Evolutionary conservation across 1,140 invertebrate genomes (phyloP).

Genomic region (Pseudoatta argentina): DNA sequence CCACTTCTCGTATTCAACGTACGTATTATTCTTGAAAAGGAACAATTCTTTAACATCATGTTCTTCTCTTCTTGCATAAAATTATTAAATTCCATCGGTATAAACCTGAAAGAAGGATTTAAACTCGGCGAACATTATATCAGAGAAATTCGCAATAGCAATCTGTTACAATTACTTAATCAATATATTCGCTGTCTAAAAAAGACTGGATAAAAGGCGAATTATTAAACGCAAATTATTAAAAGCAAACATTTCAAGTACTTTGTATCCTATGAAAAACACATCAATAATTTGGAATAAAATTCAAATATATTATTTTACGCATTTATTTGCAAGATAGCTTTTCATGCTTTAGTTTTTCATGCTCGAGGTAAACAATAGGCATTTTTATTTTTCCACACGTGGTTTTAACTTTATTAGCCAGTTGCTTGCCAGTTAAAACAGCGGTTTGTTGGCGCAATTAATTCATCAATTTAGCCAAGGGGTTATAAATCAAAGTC

Average conservation of each 20-base stretch:
- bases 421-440: background rate
- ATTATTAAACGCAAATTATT: background rate
- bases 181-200: background rate
- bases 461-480: constrained; percentile 13
- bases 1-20: constrained; percentile 12
- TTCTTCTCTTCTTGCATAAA: background rate
- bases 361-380: background rate
- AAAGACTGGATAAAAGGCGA: background rate
- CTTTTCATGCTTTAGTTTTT: background rate
- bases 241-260: background rate
- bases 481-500: constrained; percentile 18
- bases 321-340: background rate
- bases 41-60: constrained; percentile 3
- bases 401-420: background rate
- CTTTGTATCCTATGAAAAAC: background rate
- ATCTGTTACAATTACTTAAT: constrained; percentile 10
- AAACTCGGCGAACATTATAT: background rate
- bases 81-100: constrained; percentile 4
- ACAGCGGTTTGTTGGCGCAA: constrained; percentile 13
- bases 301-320: constrained; percentile 1
- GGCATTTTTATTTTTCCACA: background rate
- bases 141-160: background rate
- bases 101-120: background rate
- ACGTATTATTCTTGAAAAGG: constrained; percentile 14
- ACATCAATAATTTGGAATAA: background rate